A percentile compares a stretch with the other conserved stretches of the same genome.
phyloP scores from a whole-genome alignment of 2,888 invertebrate species.

The Tipula unca region DNA sequence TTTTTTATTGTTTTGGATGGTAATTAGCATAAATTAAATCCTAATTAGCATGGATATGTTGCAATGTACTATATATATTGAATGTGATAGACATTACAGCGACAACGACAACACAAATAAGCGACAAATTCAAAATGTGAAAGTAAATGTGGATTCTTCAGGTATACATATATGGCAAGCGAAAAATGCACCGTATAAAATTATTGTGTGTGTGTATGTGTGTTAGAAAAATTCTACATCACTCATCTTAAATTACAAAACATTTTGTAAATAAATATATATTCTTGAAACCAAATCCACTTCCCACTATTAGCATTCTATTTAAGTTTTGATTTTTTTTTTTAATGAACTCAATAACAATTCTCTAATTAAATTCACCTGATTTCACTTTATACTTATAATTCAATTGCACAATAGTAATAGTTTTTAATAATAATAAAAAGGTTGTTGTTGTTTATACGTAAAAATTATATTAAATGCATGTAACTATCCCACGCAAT shows the following conservation, averaged over 20 bases:
- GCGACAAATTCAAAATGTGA: no score
- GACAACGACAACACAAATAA: no score
- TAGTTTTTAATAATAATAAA: conserved; percentile 2
- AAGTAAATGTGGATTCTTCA: no score
- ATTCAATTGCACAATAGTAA: conserved; percentile 14
- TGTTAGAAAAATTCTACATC: no score
- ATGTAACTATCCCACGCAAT: conserved; percentile 14
- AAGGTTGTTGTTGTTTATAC: not conserved
- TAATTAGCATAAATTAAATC: not conserved
- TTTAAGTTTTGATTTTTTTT: not conserved
- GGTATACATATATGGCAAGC: no score
- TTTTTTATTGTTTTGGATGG: no score
- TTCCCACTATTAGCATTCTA: not conserved
- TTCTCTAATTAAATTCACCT: conserved; percentile 8
- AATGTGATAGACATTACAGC: not conserved
- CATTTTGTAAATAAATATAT: not conserved
- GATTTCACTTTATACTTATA: not conserved
- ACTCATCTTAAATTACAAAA: not conserved
- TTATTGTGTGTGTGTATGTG: no score
- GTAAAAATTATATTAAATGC: not conserved
- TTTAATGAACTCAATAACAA: conserved; percentile 9
- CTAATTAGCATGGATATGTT: not conserved
- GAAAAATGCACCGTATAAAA: no score
- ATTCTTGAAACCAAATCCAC: not conserved
- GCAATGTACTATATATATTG: not conserved